Conservation (phyloP, 1,140 invertebrate species). For the Mya arenaria region DNA sequence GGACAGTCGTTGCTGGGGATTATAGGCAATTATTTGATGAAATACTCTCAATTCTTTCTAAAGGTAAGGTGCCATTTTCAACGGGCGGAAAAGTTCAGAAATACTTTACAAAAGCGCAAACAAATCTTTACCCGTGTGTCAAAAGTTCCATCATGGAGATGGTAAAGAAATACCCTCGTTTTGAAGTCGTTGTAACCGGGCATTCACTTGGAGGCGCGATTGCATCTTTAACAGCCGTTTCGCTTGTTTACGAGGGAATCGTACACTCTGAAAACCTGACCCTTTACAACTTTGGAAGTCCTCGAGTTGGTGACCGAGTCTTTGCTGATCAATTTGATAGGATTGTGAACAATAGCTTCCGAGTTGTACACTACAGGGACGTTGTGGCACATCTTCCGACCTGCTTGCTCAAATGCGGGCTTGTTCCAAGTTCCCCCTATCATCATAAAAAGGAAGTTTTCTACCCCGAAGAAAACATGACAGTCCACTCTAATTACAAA, state of each 20-base stretch:
- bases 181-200: conserved; percentile 7
- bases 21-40: not conserved
- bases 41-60: not conserved
- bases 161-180: not conserved
- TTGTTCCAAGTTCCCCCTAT: conserved; percentile 1
- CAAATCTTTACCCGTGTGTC: not conserved
- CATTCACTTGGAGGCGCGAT: conserved; percentile 23
- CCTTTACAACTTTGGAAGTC: conserved; percentile 29
- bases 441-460: conserved; percentile 19
- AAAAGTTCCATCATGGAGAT: not conserved
- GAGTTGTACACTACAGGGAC: conserved; percentile 8
- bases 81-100: not conserved
- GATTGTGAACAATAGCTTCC: conserved; percentile 14
- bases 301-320: conserved; percentile 23
- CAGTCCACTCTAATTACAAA: not conserved
- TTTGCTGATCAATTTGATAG: conserved; percentile 4
- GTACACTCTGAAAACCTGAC: not conserved
- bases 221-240: conserved; percentile 7
- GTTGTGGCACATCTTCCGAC: not conserved
- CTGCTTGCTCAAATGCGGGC: not conserved
- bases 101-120: conserved; percentile 10
- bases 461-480: not conserved
- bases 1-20: not conserved
- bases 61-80: not conserved
- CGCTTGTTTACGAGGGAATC: conserved; percentile 4